Conservation (phyloP, 2,888 invertebrate species). For the Polyommatus iphigenia region DNA sequence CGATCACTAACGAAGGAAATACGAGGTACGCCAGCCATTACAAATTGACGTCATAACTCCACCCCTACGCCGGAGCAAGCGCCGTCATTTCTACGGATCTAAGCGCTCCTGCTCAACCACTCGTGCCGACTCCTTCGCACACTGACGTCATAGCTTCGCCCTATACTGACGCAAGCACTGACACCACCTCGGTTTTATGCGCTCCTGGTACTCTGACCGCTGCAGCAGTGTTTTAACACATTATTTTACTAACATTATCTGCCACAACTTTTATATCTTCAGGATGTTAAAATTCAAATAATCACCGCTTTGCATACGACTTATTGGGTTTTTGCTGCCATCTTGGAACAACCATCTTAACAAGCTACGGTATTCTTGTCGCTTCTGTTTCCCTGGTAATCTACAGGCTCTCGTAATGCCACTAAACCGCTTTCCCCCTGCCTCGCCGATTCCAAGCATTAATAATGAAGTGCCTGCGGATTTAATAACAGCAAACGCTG, state of each 20-base stretch:
- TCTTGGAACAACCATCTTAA: neutral
- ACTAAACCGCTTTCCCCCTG: neutral
- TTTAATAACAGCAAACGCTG: neutral
- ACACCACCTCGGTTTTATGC: neutral
- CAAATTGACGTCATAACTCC: neutral
- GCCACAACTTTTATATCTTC: too few species aligned
- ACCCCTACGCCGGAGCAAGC: neutral
- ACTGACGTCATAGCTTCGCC: neutral
- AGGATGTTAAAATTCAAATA: too few species aligned
- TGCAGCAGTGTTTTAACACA: too few species aligned
- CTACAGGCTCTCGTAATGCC: neutral
- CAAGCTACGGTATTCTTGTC: too few species aligned
- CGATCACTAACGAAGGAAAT: neutral
- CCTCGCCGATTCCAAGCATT: neutral
- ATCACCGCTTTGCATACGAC: neutral
- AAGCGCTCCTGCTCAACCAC: neutral
- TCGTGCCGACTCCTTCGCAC: neutral
- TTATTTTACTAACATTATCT: too few species aligned
- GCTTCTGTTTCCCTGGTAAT: too few species aligned
- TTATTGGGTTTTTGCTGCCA: neutral
- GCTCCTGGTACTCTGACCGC: neutral
- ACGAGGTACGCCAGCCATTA: slow-evolving; percentile 2
- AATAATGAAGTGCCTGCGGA: neutral
- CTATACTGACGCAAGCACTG: neutral
- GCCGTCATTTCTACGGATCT: neutral